These are phyloP conservation scores for Pristionchus fissidentatus DNA, from an alignment of 2,888 invertebrate genomes.

Conservation along the genomic window DNA sequence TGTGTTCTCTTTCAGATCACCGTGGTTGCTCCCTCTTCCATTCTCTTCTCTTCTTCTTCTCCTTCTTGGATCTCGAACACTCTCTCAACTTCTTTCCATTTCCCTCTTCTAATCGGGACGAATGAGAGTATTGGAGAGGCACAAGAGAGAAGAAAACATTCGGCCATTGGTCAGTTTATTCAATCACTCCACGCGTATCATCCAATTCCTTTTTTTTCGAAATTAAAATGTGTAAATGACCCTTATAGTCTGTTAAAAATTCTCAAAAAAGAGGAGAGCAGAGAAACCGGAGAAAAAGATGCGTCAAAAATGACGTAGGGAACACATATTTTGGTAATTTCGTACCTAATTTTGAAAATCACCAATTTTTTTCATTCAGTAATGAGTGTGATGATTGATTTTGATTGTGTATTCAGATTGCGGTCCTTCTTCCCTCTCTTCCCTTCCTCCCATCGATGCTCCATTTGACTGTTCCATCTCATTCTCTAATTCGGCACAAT, in stretches of 20 bases:
- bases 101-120: constrained; percentile 40
- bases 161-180: constrained; percentile 20
- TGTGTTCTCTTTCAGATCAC: constrained; percentile 16
- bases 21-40: constrained; percentile 1
- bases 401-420: neutral
- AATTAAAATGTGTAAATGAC: too few species aligned
- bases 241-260: too few species aligned
- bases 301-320: too few species aligned
- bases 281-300: too few species aligned
- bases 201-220: too few species aligned
- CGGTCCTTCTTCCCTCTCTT: neutral
- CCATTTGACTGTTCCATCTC: constrained; percentile 41
- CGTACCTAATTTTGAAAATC: too few species aligned
- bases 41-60: constrained; percentile 19
- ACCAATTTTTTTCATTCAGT: too few species aligned
- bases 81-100: neutral
- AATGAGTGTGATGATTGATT: too few species aligned
- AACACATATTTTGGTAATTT: too few species aligned
- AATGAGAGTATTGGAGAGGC: constrained; percentile 22
- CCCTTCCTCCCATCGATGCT: neutral
- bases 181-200: too few species aligned
- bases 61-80: constrained; percentile 24
- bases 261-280: too few species aligned
- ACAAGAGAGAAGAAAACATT: neutral
- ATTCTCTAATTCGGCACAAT: constrained; percentile 7